phyloP scores from a whole-genome alignment of 2,797 vertebrate genomes.

The Mastacembelus armatus region DNA sequence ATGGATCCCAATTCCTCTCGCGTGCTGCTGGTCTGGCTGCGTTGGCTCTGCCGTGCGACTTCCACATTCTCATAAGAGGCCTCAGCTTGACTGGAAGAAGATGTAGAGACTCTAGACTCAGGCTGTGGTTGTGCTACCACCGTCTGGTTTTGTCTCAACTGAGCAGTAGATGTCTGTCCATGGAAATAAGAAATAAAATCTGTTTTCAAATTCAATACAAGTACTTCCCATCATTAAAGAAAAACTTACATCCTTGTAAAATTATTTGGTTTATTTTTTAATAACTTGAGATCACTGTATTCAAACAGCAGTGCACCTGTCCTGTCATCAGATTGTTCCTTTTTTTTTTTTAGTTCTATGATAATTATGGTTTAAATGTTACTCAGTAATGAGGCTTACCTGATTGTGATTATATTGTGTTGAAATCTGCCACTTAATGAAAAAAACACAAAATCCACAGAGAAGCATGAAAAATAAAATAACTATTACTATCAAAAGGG shows the following conservation, averaged over 20 bases:
- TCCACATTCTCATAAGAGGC: constrained; percentile 51
- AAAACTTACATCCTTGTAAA: too few species aligned
- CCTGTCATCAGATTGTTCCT: too few species aligned
- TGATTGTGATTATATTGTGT: fast-evolving
- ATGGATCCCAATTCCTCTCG: not conserved
- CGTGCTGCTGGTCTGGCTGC: not conserved
- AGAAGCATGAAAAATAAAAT: fast-evolving
- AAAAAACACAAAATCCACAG: fast-evolving
- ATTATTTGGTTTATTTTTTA: too few species aligned
- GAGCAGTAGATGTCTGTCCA: not conserved
- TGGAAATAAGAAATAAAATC: too few species aligned
- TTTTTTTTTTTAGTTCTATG: not conserved
- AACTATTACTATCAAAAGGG: fast-evolving
- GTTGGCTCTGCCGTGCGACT: fast-evolving
- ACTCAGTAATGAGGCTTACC: constrained; percentile 25
- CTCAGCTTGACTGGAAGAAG: constrained; percentile 36
- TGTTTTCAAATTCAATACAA: too few species aligned
- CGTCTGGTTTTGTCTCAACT: constrained; percentile 3
- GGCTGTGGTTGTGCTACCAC: not conserved
- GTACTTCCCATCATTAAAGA: too few species aligned
- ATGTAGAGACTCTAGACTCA: constrained; percentile 13
- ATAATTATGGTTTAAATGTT: not conserved
- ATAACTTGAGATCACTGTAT: too few species aligned
- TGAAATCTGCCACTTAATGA: not conserved
- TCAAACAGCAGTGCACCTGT: too few species aligned